Conservation (phyloP, 2,797 vertebrate genomes). For the Xyrichtys novacula region DNA sequence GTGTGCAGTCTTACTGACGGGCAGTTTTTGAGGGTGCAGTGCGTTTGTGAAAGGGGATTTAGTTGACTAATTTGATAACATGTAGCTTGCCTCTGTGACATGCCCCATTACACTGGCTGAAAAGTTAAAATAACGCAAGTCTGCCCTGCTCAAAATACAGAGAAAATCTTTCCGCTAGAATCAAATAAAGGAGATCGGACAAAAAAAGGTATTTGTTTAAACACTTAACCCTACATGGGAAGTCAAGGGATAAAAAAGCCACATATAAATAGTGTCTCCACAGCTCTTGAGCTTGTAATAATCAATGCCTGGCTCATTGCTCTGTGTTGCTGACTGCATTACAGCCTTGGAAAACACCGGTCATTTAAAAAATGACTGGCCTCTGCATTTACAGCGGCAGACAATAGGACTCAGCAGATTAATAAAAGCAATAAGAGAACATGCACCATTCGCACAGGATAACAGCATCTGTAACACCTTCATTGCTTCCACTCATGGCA, state of each 20-base stretch:
- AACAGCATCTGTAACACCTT: slow-evolving; percentile 62
- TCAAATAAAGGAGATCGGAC: slow-evolving; percentile 57
- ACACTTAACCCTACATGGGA: slow-evolving; percentile 35
- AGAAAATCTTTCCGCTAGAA: slow-evolving; percentile 65
- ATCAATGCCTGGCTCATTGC: slow-evolving; percentile 54
- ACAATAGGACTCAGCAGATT: slow-evolving; percentile 61
- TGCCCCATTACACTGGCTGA: too few species aligned
- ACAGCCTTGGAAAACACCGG: slow-evolving; percentile 29
- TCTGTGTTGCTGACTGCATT: slow-evolving; percentile 38
- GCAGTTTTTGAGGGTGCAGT: too few species aligned
- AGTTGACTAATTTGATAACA: slow-evolving; percentile 71
- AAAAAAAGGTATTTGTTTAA: slow-evolving; percentile 43
- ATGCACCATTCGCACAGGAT: slow-evolving; percentile 54
- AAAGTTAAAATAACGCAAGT: slow-evolving; percentile 8
- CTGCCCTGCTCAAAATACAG: slow-evolving; percentile 60
- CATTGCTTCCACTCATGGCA: slow-evolving; percentile 54
- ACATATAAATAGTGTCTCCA: slow-evolving; percentile 16
- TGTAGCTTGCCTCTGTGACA: neutral
- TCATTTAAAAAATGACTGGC: slow-evolving; percentile 45
- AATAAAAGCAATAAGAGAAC: slow-evolving; percentile 63
- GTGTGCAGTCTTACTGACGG: too few species aligned
- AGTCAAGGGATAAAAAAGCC: slow-evolving; percentile 26
- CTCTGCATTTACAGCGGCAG: slow-evolving; percentile 40
- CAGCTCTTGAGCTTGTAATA: slow-evolving; percentile 47
- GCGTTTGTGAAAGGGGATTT: slow-evolving; percentile 2